Evolutionary conservation across 2,797 vertebrate genomes (phyloP).

Genomic region (Enteromius paludinosus): DNA sequence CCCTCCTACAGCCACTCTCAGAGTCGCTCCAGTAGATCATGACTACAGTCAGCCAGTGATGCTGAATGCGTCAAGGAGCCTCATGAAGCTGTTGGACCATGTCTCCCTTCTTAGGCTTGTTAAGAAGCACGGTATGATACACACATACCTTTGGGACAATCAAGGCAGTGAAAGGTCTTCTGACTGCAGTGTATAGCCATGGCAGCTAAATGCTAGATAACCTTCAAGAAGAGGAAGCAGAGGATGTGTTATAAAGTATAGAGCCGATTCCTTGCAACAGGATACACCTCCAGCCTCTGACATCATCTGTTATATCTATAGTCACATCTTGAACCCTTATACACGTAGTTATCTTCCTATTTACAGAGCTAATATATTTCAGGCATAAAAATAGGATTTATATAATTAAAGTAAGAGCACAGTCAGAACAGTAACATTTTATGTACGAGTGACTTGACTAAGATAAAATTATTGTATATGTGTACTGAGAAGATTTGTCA

Average conservation of each 20-base stretch:
- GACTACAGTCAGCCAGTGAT: not conserved
- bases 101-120: not conserved
- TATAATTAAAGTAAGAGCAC: not conserved
- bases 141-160: not conserved
- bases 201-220: not conserved
- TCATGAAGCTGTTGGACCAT: not conserved
- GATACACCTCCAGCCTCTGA: conserved; percentile 10
- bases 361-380: not conserved
- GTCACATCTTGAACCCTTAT: not conserved
- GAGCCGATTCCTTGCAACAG: not conserved
- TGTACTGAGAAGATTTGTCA: not conserved
- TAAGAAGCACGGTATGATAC: not conserved
- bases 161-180: not conserved
- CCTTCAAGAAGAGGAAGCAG: not conserved
- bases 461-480: not conserved
- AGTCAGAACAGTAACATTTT: not conserved
- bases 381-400: not conserved
- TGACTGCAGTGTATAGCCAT: conserved; percentile 10
- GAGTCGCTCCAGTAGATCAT: not conserved
- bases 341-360: not conserved
- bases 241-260: conserved; percentile 12
- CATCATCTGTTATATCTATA: not conserved
- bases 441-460: not conserved
- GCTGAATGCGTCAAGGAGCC: not conserved
- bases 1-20: conserved; percentile 29